phyloP scores from a whole-genome alignment of 2,113 vertebrate genomes.

The Plestiodon gilberti region DNA sequence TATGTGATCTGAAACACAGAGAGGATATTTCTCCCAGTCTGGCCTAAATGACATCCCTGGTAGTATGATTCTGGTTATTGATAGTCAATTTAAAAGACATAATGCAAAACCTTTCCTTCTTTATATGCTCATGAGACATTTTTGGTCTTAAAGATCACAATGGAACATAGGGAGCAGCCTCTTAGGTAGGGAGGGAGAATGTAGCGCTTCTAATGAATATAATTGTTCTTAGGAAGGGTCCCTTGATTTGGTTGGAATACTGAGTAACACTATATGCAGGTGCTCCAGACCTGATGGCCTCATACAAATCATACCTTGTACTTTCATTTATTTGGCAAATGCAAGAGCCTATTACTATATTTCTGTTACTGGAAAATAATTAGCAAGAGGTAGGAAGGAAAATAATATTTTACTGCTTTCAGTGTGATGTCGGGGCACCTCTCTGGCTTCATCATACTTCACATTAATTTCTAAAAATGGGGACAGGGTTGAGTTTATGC shows the following conservation, averaged over 20 bases:
- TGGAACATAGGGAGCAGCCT: neutral
- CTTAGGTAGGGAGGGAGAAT: neutral
- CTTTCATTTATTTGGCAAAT: constrained; percentile 6
- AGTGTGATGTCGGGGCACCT: constrained; percentile 42
- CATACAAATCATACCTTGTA: constrained; percentile 9
- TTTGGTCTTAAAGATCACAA: neutral
- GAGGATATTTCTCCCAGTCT: neutral
- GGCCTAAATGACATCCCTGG: neutral
- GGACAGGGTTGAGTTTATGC: constrained; percentile 50
- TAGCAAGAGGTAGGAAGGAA: constrained; percentile 60
- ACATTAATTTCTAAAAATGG: constrained; percentile 65
- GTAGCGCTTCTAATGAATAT: neutral
- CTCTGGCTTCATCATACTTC: constrained; percentile 49
- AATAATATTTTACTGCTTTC: constrained; percentile 57
- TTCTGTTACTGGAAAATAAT: constrained; percentile 47
- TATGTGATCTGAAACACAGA: neutral
- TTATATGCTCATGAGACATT: neutral
- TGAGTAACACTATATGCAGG: neutral
- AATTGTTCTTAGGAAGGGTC: constrained; percentile 4
- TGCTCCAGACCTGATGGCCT: neutral
- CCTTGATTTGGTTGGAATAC: neutral
- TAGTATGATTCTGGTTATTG: neutral
- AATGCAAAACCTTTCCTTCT: neutral
- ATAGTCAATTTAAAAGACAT: neutral
- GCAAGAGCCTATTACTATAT: constrained; percentile 27